A percentile compares a stretch with the other conserved stretches of the same genome.
Evolutionary conservation across 2,113 vertebrate genomes (phyloP).

Genomic region (Candoia aspera): DNA sequence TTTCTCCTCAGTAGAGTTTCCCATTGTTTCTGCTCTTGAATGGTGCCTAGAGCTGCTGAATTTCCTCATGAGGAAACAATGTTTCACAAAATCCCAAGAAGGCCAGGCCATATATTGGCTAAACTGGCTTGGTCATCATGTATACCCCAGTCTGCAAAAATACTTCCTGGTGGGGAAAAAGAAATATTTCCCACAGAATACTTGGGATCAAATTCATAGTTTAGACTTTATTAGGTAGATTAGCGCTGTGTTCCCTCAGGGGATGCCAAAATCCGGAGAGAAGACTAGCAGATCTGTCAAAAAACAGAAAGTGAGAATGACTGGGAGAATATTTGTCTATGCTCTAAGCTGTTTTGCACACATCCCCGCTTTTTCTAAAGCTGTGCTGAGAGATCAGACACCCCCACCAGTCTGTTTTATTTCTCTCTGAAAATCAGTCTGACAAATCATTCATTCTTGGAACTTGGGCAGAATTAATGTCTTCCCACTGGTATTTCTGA

Average conservation of each 20-base stretch:
- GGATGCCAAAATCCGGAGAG: not conserved
- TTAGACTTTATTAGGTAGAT: slow-evolving; percentile 19
- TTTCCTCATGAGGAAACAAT: not conserved
- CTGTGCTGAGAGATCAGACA: slow-evolving; percentile 28
- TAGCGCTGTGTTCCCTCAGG: slow-evolving; percentile 21
- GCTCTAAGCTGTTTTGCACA: slow-evolving; percentile 51
- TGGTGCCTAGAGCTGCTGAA: not conserved
- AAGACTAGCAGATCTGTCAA: not conserved
- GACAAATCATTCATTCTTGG: slow-evolving; percentile 46
- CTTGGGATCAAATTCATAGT: slow-evolving; percentile 12
- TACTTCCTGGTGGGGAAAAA: slow-evolving; percentile 34
- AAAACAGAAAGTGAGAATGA: not conserved
- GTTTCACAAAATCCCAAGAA: slow-evolving; percentile 11
- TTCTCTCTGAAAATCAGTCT: slow-evolving; percentile 57
- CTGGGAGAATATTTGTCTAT: slow-evolving; percentile 1
- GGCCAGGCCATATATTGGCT: slow-evolving; percentile 31
- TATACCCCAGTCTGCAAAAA: slow-evolving; percentile 30
- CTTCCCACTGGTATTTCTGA: slow-evolving; percentile 56
- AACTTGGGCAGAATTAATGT: slow-evolving; percentile 52
- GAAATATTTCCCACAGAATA: slow-evolving; percentile 28
- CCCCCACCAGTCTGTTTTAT: slow-evolving; percentile 48
- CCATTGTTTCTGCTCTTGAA: not conserved
- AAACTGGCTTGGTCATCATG: slow-evolving; percentile 44
- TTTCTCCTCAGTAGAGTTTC: not conserved
- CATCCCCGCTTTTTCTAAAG: not conserved